phyloP scores from a whole-genome alignment of 2,888 invertebrate species.

The Thalpophila matura region DNA sequence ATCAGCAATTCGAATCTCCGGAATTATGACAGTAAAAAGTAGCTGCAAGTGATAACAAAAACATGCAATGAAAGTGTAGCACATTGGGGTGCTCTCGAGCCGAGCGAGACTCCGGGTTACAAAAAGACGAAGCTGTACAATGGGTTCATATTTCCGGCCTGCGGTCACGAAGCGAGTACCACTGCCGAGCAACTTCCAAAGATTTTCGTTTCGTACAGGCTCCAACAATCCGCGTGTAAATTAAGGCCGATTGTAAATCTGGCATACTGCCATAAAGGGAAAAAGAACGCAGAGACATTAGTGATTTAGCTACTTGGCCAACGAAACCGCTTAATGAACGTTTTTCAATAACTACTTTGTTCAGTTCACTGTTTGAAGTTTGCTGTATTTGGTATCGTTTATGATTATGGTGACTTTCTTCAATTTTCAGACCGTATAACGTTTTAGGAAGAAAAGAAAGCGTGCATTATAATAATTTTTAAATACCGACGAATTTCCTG shows the following conservation, averaged over 20 bases:
- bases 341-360: conserved; percentile 47
- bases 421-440: not conserved
- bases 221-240: conserved; percentile 73
- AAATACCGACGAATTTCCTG: no score
- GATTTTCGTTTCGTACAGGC: conserved; percentile 70
- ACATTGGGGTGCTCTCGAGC: conserved; percentile 64
- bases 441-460: no score
- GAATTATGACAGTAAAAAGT: conserved; percentile 43
- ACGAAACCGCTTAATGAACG: conserved; percentile 59
- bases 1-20: conserved; percentile 21
- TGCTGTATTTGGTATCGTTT: conserved; percentile 29
- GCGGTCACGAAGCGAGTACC: conserved; percentile 71
- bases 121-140: conserved; percentile 81
- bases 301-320: conserved; percentile 69
- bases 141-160: conserved; percentile 83
- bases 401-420: not conserved
- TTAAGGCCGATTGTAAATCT: conserved; percentile 77
- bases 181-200: conserved; percentile 72
- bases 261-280: conserved; percentile 75
- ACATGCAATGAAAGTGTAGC: conserved; percentile 59
- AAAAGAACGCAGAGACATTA: conserved; percentile 72
- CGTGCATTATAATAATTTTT: no score
- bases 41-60: conserved; percentile 53
- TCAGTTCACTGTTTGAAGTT: conserved; percentile 21
- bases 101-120: no score